phyloP scores from a whole-genome alignment of 2,888 invertebrate species.

The Hoplodrina ambigua region DNA sequence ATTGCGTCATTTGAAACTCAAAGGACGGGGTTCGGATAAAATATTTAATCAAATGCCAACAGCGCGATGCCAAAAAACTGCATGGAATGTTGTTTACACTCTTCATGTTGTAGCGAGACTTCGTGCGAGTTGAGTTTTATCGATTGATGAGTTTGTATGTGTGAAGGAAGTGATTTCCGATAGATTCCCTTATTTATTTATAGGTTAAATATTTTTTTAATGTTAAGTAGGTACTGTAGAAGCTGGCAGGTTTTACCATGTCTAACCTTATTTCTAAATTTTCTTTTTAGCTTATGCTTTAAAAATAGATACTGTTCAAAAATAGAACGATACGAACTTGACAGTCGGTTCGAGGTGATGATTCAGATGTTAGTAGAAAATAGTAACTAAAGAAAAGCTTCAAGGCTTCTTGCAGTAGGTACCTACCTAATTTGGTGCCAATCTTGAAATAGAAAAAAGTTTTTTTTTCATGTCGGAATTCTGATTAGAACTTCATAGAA shows the following conservation, averaged over 20 bases:
- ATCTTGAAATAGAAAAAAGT: not conserved
- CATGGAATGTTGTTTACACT: conserved; percentile 80
- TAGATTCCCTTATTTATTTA: conserved; percentile 11
- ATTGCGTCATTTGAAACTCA: conserved; percentile 74
- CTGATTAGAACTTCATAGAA: conserved; percentile 9
- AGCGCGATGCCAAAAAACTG: conserved; percentile 79
- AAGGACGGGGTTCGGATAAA: conserved; percentile 71
- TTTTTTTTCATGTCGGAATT: not conserved
- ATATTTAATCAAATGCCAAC: conserved; percentile 75
- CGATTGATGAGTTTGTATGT: conserved; percentile 17
- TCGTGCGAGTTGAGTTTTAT: conserved; percentile 5
- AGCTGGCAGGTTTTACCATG: no score
- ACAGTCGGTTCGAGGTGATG: not conserved
- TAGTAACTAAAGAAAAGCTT: not conserved
- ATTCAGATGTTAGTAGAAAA: not conserved
- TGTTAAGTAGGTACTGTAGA: no score
- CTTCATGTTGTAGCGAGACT: conserved; percentile 33
- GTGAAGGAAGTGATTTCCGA: conserved; percentile 28
- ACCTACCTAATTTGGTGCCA: no score
- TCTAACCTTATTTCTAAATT: no score
- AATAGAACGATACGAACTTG: no score
- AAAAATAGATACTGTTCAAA: no score
- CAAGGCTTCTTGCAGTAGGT: no score
- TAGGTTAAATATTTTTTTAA: not conserved
- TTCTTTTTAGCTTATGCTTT: no score